Evolutionary conservation across 2,113 vertebrate species (phyloP), one percentile per base, ranked within the genome.

Genomic region (Anseranas semipalmata): DNA sequence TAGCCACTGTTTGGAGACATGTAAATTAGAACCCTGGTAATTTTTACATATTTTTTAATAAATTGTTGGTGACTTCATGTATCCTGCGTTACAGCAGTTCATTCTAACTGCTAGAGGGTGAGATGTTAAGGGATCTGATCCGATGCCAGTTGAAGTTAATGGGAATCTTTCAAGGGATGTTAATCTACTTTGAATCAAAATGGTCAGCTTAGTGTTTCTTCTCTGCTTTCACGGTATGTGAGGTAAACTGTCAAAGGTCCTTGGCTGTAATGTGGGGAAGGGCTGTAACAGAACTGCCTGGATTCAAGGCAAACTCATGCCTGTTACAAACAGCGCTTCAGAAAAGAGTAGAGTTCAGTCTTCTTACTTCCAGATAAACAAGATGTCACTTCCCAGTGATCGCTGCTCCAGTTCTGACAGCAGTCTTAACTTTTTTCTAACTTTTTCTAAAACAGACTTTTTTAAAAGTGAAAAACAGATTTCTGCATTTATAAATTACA

Each of bases 401-500:
- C 41, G n/a, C 90, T 93, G 95, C 58, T 97, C 81, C 77, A 45
- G 56, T 90, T 87, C 95, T 95, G 93, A 95, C 76, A 94, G 91
- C 59, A 93, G 90, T 92, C 94, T 96, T 91, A 90, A 62, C 66
- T 94, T 87, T 91, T 95, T 94, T 89, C 82, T 97, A 83, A 77
- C 68, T 67, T 74, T 88, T 76, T 85, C 65, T 84, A 62, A 91
- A 89, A 12, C 11, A 76, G 45, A 56, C 19, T 41, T 93, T 84
- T 79, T 10, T n/a, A 87, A 96, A 97, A 96, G 41, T 96, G 82
- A 96, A 95, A 98, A 97, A 14, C 82, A 90, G 94, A 91, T 97
- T 67, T 76, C 96, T 96, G 41, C 70, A 72, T 97, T 96, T 97
- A 94, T 94, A 97, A 97, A 95, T 97, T 95, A 94, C 87, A 93